Evolutionary conservation across 2,888 invertebrate genomes (phyloP), one percentile per base, ranked within the genome.

Genomic region (Micoletzkya japonica): DNA sequence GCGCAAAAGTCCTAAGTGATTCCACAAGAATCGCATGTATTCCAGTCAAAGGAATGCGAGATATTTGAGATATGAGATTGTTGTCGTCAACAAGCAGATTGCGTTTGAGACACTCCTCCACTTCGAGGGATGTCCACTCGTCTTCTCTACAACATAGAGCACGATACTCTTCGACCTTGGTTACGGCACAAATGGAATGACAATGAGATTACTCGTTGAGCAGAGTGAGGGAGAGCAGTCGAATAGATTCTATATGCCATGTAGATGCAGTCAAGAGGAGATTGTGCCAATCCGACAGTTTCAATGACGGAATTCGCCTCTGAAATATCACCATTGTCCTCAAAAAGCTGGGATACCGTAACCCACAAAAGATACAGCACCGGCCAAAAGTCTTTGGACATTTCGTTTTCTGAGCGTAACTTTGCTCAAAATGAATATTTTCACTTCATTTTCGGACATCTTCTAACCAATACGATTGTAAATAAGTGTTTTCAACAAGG

Each of bases 201-300:
- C 14, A 54, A 54, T 54, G 54, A 52, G 20, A 36, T 1, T 54
- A 66, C 64, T n/a, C 44, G 28, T 50, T 36, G n/a, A 66, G 34
- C 7, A 66, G 44, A 37, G 52, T 52, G 26, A 66, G 24, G 24
- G 64, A n/a, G 1, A 28, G 17, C 1, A 54, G 28, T 28, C 64
- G 64, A 54, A 66, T 66, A 24, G 52, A 52, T 20, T 66, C 64
- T 6, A 54, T 36, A 66, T 66, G 64, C 64, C 64, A 66, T 66
- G 28, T 10, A 2, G 64, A 52, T 30, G 26, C 52, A 32, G 28
- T 34, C 30, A 66, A 1, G 26, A 66, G 26, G n/a, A 52, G 17
- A 26, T 34, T 20, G 1, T 32, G 6, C 54, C 52, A 49, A 28
- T 28, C 49, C 20, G 20, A 30, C 63, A 32, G 52, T 54, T 66